Evolutionary conservation across 2,113 vertebrate species (phyloP).

Genomic region (Eretmodus cyanostictus): DNA sequence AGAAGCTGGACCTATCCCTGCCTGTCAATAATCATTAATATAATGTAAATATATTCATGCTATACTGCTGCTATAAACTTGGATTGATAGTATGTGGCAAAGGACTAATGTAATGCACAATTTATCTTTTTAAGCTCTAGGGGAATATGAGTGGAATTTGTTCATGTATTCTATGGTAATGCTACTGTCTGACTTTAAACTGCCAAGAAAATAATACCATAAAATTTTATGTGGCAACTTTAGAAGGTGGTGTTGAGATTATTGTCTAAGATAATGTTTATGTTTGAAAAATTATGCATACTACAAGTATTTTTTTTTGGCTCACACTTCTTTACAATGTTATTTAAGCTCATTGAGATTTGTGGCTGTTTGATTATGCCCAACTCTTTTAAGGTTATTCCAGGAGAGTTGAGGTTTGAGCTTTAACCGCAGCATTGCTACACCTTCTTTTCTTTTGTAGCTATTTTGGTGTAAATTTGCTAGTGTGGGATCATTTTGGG

Average conservation of each 20-base stretch:
- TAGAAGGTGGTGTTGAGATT: neutral
- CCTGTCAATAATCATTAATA: slow-evolving; percentile 7
- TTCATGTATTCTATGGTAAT: neutral
- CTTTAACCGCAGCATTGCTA: neutral
- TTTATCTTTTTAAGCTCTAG: neutral
- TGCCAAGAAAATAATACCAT: neutral
- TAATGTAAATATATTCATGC: slow-evolving; percentile 3
- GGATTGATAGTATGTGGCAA: neutral
- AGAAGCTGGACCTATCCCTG: neutral
- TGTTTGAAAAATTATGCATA: neutral
- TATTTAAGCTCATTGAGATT: neutral
- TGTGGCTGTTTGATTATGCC: neutral
- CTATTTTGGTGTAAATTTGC: neutral
- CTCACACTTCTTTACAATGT: neutral
- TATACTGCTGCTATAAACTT: neutral
- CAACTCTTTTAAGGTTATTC: neutral
- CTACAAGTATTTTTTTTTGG: neutral
- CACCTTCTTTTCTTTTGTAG: accelerated
- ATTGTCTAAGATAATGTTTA: neutral
- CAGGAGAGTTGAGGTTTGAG: neutral
- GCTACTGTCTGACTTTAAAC: neutral
- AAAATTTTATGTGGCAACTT: neutral
- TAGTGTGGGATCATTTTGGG: neutral
- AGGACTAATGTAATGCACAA: neutral
- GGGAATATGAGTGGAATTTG: neutral